Conservation (phyloP, 2,797 vertebrate species). For the Enteromius thamalakanensis region DNA sequence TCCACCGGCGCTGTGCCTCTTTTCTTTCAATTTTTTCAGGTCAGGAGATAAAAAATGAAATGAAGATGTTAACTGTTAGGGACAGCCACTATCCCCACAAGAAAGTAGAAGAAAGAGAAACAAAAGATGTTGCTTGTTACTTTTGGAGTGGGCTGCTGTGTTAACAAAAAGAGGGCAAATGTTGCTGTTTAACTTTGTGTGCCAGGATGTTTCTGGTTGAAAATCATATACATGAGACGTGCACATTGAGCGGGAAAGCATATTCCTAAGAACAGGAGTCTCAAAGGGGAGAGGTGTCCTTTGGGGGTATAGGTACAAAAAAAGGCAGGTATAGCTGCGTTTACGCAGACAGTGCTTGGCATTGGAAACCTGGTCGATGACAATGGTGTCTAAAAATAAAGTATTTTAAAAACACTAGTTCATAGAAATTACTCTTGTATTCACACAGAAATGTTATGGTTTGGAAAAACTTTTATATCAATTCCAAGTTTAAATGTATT, state of each 20-base stretch:
- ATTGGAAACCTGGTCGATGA: not conserved
- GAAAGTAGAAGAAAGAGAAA: constrained; percentile 20
- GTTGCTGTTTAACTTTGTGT: not conserved
- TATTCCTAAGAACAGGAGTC: constrained; percentile 10
- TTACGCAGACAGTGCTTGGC: not conserved
- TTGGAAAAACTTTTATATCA: not conserved
- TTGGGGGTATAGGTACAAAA: not conserved
- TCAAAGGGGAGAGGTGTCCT: not conserved
- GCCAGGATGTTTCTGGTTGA: not conserved
- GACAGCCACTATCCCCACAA: constrained; percentile 35
- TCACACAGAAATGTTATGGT: not conserved
- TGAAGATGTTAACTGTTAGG: constrained; percentile 43
- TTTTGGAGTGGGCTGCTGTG: not conserved
- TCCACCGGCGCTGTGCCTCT: constrained; percentile 12
- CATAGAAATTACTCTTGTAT: not conserved
- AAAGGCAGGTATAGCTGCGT: not conserved
- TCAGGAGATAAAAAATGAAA: constrained; percentile 36
- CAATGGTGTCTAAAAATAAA: not conserved
- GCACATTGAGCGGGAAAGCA: not conserved
- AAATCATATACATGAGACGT: not conserved
- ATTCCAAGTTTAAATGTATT: not conserved
- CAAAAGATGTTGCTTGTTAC: not conserved
- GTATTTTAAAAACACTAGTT: not conserved
- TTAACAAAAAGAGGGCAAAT: not conserved
- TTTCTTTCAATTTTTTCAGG: constrained; percentile 15